A percentile compares a stretch with the other conserved stretches of the same genome.
Evolutionary conservation across 1,140 invertebrate genomes (phyloP).

Genomic region (Patella vulgata): DNA sequence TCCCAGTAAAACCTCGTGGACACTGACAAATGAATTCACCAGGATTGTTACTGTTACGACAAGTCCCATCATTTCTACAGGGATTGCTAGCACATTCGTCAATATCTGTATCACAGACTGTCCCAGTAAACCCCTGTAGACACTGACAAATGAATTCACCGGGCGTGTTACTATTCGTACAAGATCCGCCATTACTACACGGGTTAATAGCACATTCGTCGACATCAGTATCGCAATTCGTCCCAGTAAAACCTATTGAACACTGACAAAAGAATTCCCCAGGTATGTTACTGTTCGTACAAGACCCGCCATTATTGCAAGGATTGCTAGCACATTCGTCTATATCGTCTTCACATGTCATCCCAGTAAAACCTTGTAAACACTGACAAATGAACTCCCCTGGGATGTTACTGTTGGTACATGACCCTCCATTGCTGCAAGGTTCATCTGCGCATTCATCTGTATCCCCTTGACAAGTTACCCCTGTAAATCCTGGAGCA

Average conservation of each 20-base stretch:
- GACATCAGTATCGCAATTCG: constrained; percentile 44
- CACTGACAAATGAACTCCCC: constrained; percentile 76
- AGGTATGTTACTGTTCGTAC: constrained; percentile 81
- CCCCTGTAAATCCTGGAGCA: constrained; percentile 62
- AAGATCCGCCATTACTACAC: constrained; percentile 92
- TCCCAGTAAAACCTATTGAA: constrained; percentile 72
- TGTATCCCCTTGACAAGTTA: constrained; percentile 18
- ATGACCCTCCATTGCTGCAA: constrained; percentile 47
- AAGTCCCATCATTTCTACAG: constrained; percentile 43
- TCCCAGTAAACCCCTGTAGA: constrained; percentile 76
- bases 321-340: constrained; percentile 93
- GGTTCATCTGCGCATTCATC: constrained; percentile 28
- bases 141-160: constrained; percentile 85
- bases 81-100: constrained; percentile 37
- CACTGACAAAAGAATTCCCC: constrained; percentile 62
- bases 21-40: constrained; percentile 87
- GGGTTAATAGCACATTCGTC: constrained; percentile 71
- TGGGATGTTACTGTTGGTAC: constrained; percentile 13
- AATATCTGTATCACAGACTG: constrained; percentile 71
- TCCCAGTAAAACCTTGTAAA: constrained; percentile 73
- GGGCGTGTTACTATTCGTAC: constrained; percentile 72
- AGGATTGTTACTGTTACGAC: constrained; percentile 24
- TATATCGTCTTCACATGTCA: constrained; percentile 68
- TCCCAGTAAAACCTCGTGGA: constrained; percentile 83
- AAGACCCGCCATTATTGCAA: constrained; percentile 90